Base-by-base conservation (phyloP, 2,797 vertebrate species). In the Lepus townsendii region DNA sequence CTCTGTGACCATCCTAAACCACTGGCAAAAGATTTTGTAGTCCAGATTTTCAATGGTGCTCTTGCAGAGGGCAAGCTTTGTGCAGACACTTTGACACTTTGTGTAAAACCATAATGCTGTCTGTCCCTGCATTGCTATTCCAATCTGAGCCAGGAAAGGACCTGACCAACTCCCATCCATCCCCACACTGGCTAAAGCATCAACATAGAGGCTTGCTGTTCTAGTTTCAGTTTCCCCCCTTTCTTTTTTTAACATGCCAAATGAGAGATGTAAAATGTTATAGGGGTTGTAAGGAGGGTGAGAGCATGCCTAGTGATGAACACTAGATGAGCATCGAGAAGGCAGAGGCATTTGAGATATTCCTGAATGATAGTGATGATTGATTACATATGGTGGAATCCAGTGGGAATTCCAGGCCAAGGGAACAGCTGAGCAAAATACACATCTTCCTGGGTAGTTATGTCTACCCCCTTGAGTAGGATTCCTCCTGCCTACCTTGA, bases 11-110 rank as follows among this genome's bases (percentile, higher is more conserved):
- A 73, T 72, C 16, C 17, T 47, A 11, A 16, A 12, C 20, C 30
- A 35, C 57, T 32, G 63, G 69, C 47, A 84, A 68, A 86, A 80
- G 60, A 7, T 66, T 66, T 90, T 88, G 17, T 86, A 85, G 68
- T 69, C 54, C 54, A 90, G 22, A 24, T 11, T 83, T 78, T 83
- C 82, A 60, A 9, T 72, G n/a, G 10, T n/a, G 2, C 14, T 75
- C 71, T 78, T 24, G 69, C n/a, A 79, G 50, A 42, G 35, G 32
- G 1, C 16, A 62, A 17, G 14, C 16, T 83, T 66, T 32, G 10
- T 9, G 7, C 35, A 72, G 17, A 65, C 54, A 14, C 26, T n/a
- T 24, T 3, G 1, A 2, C 30, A 54, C 32, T 24, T 80, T 87
- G 22, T n/a, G 38, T 12, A 16, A 60, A 11, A 22, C 26, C 62